A percentile compares a stretch with the other conserved stretches of the same genome.
phyloP scores from a whole-genome alignment of 2,113 vertebrate species.

The Empidonax traillii region DNA sequence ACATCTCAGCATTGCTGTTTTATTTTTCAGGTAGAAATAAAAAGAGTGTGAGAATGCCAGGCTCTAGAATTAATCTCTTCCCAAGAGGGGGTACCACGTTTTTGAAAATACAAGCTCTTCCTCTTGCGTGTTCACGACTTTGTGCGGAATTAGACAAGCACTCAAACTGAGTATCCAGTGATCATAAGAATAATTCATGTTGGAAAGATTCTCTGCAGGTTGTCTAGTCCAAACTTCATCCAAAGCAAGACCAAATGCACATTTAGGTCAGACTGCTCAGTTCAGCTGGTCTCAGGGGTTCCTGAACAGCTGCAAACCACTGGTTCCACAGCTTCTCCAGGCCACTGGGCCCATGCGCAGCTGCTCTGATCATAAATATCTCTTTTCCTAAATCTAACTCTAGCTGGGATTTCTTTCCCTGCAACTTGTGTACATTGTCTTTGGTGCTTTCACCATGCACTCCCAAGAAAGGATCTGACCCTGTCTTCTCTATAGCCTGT shows the following conservation, averaged over 20 bases:
- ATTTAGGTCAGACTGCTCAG: background rate
- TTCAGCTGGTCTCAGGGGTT: background rate
- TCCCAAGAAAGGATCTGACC: background rate
- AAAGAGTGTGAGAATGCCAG: background rate
- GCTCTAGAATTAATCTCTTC: background rate
- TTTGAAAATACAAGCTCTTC: background rate
- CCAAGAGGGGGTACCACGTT: background rate
- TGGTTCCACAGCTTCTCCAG: background rate
- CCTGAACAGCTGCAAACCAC: background rate
- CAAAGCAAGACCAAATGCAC: background rate
- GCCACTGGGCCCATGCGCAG: background rate
- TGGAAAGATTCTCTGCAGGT: background rate
- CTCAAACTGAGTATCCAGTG: background rate
- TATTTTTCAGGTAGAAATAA: slow-evolving; percentile 13
- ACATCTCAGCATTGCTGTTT: background rate
- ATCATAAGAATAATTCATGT: background rate
- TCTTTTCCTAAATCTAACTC: background rate
- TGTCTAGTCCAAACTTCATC: background rate
- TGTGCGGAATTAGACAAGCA: background rate
- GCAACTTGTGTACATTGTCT: background rate
- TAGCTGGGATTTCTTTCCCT: background rate
- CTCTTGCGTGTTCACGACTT: background rate
- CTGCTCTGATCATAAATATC: background rate
- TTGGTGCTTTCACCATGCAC: background rate
- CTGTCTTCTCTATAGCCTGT: background rate